Conservation (phyloP, 2,113 vertebrate species). For the Ramphastos sulfuratus region DNA sequence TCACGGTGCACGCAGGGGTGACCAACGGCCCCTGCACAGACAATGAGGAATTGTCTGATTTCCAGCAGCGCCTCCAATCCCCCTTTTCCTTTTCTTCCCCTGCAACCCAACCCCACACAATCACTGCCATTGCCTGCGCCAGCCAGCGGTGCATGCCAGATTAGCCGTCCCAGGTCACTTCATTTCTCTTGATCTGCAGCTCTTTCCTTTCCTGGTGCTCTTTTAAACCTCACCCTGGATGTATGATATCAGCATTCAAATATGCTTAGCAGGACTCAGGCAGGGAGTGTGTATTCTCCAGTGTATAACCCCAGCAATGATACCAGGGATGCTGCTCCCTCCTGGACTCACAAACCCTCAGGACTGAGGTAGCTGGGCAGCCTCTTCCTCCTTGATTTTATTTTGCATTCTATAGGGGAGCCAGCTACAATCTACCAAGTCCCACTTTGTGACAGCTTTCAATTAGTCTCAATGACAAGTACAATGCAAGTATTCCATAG, state of each 20-base stretch:
- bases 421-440: slow-evolving; percentile 2
- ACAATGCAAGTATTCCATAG: not conserved
- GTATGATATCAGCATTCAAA: slow-evolving; percentile 66
- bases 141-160: not conserved
- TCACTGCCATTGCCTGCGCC: not conserved
- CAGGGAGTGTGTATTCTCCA: not conserved
- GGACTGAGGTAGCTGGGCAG: not conserved
- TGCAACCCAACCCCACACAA: not conserved
- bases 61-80: slow-evolving; percentile 7
- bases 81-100: not conserved
- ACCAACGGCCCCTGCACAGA: not conserved
- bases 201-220: slow-evolving; percentile 30
- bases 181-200: slow-evolving; percentile 9
- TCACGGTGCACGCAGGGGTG: not conserved
- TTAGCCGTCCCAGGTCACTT: slow-evolving; percentile 28
- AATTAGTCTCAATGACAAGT: not conserved
- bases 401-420: not conserved
- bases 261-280: slow-evolving; percentile 9
- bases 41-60: not conserved
- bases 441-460: slow-evolving; percentile 21
- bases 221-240: slow-evolving; percentile 36
- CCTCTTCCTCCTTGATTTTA: not conserved
- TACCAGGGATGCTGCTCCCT: not conserved
- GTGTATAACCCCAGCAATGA: not conserved
- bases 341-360: not conserved